Evolutionary conservation across 2,113 vertebrate species (phyloP).

Genomic region (Anarrhichthys ocellatus): DNA sequence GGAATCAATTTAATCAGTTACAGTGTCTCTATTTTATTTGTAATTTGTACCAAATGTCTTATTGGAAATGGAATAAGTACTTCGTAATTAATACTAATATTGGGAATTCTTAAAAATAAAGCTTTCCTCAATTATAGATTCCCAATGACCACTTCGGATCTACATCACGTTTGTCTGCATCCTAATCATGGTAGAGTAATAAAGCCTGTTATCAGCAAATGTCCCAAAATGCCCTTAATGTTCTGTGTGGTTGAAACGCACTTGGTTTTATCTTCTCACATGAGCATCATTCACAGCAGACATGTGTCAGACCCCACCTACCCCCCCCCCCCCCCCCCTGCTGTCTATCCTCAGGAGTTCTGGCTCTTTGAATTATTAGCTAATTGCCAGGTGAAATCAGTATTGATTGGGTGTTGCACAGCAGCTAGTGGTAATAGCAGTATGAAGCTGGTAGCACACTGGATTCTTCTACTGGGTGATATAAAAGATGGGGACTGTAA

Average conservation of each 20-base stretch:
- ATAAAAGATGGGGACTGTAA: slow-evolving; percentile 50
- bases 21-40: background rate
- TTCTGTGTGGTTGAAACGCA: slow-evolving; percentile 16
- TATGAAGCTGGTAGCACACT: slow-evolving; percentile 68
- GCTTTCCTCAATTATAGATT: background rate
- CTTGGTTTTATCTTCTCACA: slow-evolving; percentile 22
- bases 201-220: slow-evolving; percentile 7
- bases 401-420: slow-evolving; percentile 79
- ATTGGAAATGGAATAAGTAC: background rate
- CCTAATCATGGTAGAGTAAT: background rate
- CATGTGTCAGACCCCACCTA: slow-evolving; percentile 45
- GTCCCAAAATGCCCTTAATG: slow-evolving; percentile 1
- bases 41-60: background rate
- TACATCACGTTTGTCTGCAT: background rate
- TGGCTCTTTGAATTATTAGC: slow-evolving; percentile 83
- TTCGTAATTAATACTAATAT: background rate
- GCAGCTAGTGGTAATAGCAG: slow-evolving; percentile 75
- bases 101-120: background rate
- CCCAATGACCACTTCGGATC: background rate
- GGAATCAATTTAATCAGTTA: background rate
- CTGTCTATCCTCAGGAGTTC: slow-evolving; percentile 53
- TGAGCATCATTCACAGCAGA: slow-evolving; percentile 20
- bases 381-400: slow-evolving; percentile 83
- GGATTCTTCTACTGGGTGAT: slow-evolving; percentile 55
- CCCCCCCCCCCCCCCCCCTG: background rate